Base-by-base conservation (phyloP, 2,797 vertebrate species). In the Xiphophorus birchmanni region DNA sequence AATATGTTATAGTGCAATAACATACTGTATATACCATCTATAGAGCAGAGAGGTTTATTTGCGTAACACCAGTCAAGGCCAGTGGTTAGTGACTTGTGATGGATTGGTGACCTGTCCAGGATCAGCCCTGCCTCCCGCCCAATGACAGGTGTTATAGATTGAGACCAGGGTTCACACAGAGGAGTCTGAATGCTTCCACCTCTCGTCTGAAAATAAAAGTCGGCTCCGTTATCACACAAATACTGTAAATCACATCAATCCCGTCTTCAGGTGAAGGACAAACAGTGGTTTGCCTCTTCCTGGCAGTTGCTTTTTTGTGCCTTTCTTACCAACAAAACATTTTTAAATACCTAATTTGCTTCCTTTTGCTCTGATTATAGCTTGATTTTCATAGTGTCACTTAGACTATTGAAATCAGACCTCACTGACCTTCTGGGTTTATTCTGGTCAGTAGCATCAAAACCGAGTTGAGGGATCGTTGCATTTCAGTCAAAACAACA, bases 81-180 rank as follows among this genome's bases (percentile, higher is more conserved):
- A 60, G n/a, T 60, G n/a, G 12, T 58, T n/a, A 58, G 54, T 29
- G 26, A 58, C 54, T n/a, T 58, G n/a, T 58, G 56, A 58, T 58
- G 56, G 56, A 58, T 29, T 29, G 56, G n/a, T n/a, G 56, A 58
- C 56, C n/a, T 60, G n/a, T 60, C 58, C 58, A 60, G 58, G 58
- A 29, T 60, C 15, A 29, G n/a, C 58, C 29, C 12, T 5, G 58
- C 58, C 58, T 32, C 58, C 58, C 9, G n/a, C 13, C 58, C 58
- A 32, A 60, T 60, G 58, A 60, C 11, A 60, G n/a, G 12, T 32
- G 58, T 5, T 56, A 56, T 26, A 56, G 23, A 29, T n/a, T n/a
- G 54, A 58, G 54, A n/a, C 0, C 4, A 29, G 54, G 26, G 26
- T 58, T 12, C 26, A n/a, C 26, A n/a, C 4, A 12, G 54, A 58